A percentile compares a stretch with the other conserved stretches of the same genome.
Conservation (phyloP, 2,797 vertebrate genomes). For the Tenualosa ilisha region DNA sequence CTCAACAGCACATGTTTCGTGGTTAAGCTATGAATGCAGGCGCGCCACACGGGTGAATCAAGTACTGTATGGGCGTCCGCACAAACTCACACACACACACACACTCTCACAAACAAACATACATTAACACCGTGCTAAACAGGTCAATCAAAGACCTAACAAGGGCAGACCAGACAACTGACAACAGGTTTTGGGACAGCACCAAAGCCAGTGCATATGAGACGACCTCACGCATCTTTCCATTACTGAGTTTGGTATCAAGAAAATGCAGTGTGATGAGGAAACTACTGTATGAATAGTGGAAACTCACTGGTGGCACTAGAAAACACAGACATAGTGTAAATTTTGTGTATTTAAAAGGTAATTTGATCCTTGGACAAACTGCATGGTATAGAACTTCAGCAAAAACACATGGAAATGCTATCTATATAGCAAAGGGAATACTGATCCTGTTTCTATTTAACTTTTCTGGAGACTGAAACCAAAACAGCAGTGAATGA, state of each 20-base stretch:
- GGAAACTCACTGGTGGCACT: neutral
- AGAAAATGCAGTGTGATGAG: neutral
- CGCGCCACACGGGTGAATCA: conserved; percentile 54
- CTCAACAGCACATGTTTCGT: conserved; percentile 34
- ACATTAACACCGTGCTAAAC: conserved; percentile 61
- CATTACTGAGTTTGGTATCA: neutral
- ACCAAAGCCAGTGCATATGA: conserved; percentile 38
- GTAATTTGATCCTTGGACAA: neutral
- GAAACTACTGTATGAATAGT: neutral
- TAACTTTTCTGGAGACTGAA: neutral
- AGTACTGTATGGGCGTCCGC: conserved; percentile 58
- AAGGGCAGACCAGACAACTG: conserved; percentile 64
- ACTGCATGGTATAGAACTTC: neutral
- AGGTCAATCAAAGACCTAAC: conserved; percentile 59
- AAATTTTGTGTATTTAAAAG: neutral
- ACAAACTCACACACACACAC: conserved; percentile 46
- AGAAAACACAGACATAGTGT: neutral
- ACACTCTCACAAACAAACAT: conserved; percentile 61
- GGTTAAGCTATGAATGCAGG: conserved; percentile 11
- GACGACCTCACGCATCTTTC: neutral
- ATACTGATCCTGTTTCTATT: neutral
- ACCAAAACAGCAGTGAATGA: neutral
- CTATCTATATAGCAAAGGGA: too few relatives aligned
- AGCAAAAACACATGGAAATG: neutral
- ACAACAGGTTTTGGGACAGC: conserved; percentile 60